Evolutionary conservation across 2,888 invertebrate genomes (phyloP).

Genomic region (Dioctria rufipes): DNA sequence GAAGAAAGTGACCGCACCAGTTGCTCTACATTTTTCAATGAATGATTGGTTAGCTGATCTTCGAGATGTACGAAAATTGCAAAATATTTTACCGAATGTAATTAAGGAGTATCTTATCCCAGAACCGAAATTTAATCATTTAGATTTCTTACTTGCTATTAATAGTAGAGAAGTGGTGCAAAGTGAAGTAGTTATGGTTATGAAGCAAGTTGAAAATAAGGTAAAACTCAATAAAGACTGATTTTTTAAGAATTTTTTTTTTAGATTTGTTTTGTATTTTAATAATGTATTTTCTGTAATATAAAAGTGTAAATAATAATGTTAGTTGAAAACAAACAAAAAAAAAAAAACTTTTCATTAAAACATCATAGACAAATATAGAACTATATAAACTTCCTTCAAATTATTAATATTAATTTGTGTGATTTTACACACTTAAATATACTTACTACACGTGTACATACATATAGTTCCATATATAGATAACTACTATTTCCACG

Average conservation of each 20-base stretch:
- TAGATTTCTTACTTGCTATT: constrained; percentile 70
- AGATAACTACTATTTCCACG: too few species aligned
- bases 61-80: constrained; percentile 72
- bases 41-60: constrained; percentile 76
- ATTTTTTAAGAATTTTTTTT: background rate
- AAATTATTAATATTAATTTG: too few species aligned
- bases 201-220: constrained; percentile 21
- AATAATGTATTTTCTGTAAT: background rate
- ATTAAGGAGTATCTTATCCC: constrained; percentile 72
- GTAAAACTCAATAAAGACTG: background rate
- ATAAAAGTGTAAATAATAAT: too few species aligned
- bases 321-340: too few species aligned
- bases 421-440: too few species aligned
- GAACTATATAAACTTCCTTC: too few species aligned
- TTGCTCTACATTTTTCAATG: constrained; percentile 71
- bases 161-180: constrained; percentile 50
- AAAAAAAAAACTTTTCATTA: too few species aligned
- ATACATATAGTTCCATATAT: too few species aligned
- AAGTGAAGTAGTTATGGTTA: constrained; percentile 41
- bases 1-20: constrained; percentile 67
- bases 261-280: background rate
- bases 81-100: constrained; percentile 70
- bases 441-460: too few species aligned
- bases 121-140: constrained; percentile 70
- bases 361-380: too few species aligned